phyloP scores from a whole-genome alignment of 2,113 vertebrate species.

The Motacilla alba region DNA sequence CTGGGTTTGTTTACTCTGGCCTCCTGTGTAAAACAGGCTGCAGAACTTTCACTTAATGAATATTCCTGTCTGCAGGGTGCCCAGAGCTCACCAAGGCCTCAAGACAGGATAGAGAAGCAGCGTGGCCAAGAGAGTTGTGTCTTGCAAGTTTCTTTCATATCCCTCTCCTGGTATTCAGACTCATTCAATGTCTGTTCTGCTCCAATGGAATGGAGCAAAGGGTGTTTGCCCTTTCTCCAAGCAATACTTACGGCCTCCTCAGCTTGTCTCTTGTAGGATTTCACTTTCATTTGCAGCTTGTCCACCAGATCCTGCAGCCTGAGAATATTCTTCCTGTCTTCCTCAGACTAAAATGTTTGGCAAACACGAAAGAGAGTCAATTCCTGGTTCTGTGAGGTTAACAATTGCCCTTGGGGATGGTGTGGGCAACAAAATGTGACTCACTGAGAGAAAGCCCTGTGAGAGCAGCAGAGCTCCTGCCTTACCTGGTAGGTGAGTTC shows the following conservation, averaged over 20 bases:
- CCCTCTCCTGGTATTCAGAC: background rate
- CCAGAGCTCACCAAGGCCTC: background rate
- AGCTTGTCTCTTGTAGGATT: slow-evolving; percentile 89
- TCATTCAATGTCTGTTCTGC: no score
- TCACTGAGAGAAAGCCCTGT: no score
- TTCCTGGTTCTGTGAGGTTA: no score
- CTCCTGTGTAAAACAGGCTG: background rate
- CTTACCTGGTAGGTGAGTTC: slow-evolving; percentile 79
- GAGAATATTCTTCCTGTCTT: slow-evolving; percentile 79
- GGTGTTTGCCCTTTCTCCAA: no score
- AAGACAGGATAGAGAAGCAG: accelerated
- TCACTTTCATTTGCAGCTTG: slow-evolving; percentile 88
- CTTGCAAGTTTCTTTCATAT: background rate
- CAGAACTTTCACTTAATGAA: no score
- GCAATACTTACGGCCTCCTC: slow-evolving; percentile 83
- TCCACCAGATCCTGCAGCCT: slow-evolving; percentile 79
- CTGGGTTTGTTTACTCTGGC: background rate
- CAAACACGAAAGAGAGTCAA: no score
- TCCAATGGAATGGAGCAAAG: accelerated
- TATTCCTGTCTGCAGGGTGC: background rate
- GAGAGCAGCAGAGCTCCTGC: background rate
- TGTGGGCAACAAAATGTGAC: no score
- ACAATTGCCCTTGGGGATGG: no score
- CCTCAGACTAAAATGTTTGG: slow-evolving; percentile 44
- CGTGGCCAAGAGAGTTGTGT: background rate